A percentile compares a stretch with the other conserved stretches of the same genome.
These are phyloP conservation scores for Vulpes lagopus DNA, from an alignment of 2,113 vertebrate species.

Conservation along the genomic window DNA sequence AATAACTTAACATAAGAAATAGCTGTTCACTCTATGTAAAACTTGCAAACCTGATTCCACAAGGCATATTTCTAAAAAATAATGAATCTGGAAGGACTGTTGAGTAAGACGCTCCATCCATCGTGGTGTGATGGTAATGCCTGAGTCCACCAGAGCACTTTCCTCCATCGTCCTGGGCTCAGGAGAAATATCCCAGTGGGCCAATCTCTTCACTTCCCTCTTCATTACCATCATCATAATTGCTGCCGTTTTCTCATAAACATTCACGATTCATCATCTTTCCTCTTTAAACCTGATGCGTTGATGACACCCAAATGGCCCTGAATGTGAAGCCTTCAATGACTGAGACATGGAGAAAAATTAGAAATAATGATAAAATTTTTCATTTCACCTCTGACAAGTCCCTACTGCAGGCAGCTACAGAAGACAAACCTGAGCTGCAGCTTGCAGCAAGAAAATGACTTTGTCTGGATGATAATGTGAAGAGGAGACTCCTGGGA, in stretches of 20 bases:
- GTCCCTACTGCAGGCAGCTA: background rate
- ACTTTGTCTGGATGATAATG: background rate
- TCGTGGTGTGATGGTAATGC: constrained; percentile 61
- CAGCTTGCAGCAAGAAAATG: background rate
- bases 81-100: constrained; percentile 67
- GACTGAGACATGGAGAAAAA: constrained; percentile 58
- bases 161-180: constrained; percentile 2
- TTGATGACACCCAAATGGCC: constrained; percentile 74
- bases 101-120: constrained; percentile 67
- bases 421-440: background rate
- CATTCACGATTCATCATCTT: constrained; percentile 78
- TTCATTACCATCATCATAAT: constrained; percentile 80
- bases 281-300: constrained; percentile 69
- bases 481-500: background rate
- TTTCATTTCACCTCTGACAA: constrained; percentile 59
- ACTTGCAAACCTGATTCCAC: constrained; percentile 62
- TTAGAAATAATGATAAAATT: constrained; percentile 62
- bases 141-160: constrained; percentile 46
- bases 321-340: constrained; percentile 54
- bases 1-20: constrained; percentile 72
- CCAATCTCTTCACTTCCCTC: constrained; percentile 51
- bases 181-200: constrained; percentile 49
- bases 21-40: constrained; percentile 71
- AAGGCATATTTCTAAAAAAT: constrained; percentile 57
- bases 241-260: constrained; percentile 74